A percentile compares a stretch with the other conserved stretches of the same genome.
phyloP scores from a whole-genome alignment of 2,888 invertebrate species.

The Orchesellides sinensis region DNA sequence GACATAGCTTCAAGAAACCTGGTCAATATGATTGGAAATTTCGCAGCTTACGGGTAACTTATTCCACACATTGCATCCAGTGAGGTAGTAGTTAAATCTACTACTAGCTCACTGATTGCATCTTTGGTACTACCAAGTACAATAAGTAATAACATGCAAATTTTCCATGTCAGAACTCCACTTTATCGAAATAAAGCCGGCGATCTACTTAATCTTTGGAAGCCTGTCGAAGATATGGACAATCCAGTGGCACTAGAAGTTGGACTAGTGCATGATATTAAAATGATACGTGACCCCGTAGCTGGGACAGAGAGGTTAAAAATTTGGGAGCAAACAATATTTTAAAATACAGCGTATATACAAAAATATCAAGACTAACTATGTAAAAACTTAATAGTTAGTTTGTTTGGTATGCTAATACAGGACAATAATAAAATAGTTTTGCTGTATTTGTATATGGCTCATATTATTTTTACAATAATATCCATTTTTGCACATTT shows the following conservation, averaged over 20 bases:
- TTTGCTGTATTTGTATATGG: too few relatives aligned
- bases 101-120: too few relatives aligned
- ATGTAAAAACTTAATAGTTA: too few relatives aligned
- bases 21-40: conserved; percentile 36
- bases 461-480: too few relatives aligned
- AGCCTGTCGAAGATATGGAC: conserved; percentile 28
- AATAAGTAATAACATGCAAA: neutral
- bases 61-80: neutral
- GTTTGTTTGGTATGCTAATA: too few relatives aligned
- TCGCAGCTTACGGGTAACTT: conserved; percentile 31
- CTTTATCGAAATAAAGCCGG: neutral
- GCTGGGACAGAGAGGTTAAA: neutral
- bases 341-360: too few relatives aligned
- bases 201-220: conserved; percentile 16
- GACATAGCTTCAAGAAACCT: conserved; percentile 26
- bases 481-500: too few relatives aligned
- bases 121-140: too few relatives aligned
- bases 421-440: too few relatives aligned
- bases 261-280: conserved; percentile 36
- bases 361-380: too few relatives aligned
- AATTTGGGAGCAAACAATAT: conserved; percentile 42
- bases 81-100: neutral
- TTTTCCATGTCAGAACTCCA: neutral
- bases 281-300: conserved; percentile 43
- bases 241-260: conserved; percentile 24